Percentiles rank a stretch among this genome's conserved stretches.
These are phyloP conservation scores for Sturnira hondurensis DNA, from an alignment of 2,113 vertebrate species.

Conservation along the genomic window DNA sequence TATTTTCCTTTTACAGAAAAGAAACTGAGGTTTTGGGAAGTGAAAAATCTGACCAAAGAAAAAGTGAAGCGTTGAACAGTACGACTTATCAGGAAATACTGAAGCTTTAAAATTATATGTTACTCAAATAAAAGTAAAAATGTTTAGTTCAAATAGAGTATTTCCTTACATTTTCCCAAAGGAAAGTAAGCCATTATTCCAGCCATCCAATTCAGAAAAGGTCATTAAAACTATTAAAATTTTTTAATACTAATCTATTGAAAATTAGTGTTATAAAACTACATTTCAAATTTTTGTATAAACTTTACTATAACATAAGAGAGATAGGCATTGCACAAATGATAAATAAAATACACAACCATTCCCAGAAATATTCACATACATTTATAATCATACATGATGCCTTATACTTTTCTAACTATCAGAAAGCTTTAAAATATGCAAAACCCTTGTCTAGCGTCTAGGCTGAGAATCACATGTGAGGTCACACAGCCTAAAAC, in stretches of 20 bases:
- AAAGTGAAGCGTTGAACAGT: background rate
- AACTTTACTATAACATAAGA: background rate
- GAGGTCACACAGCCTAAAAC: background rate
- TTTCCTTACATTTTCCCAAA: background rate
- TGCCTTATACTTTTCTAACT: background rate
- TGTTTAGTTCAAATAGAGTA: background rate
- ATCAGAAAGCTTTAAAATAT: background rate
- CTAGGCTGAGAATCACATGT: background rate
- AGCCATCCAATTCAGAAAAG: background rate
- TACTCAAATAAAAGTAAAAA: background rate
- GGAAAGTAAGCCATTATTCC: background rate
- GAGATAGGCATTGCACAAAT: background rate
- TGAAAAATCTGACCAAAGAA: background rate
- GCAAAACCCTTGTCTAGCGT: background rate
- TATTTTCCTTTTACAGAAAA: background rate
- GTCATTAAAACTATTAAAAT: background rate
- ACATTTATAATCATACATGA: background rate
- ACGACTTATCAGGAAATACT: background rate
- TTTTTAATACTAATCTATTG: background rate
- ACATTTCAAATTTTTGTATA: background rate
- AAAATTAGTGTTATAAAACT: slow-evolving; percentile 11
- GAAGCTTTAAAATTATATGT: background rate
- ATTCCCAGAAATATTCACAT: background rate
- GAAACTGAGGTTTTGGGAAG: background rate
- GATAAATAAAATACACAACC: background rate